These are phyloP conservation scores for Mormyrus hasselquistii DNA, from an alignment of 2,797 vertebrate species.

Conservation along the genomic window DNA sequence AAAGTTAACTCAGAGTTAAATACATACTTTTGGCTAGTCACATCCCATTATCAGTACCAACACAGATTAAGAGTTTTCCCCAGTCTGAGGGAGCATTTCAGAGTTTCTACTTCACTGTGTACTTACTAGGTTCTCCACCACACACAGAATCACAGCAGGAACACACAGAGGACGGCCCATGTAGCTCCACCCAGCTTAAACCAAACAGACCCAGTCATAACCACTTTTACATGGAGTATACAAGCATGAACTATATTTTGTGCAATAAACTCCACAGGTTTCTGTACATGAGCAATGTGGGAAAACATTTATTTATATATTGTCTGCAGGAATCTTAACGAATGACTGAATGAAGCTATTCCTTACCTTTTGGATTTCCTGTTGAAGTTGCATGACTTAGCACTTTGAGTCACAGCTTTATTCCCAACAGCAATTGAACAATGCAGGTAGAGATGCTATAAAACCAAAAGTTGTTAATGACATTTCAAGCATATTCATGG, in stretches of 20 bases:
- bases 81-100: neutral
- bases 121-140: conserved; percentile 37
- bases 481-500: neutral
- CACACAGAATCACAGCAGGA: conserved; percentile 52
- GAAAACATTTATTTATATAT: neutral
- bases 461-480: neutral
- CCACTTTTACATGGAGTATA: neutral
- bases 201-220: neutral
- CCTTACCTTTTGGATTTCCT: conserved; percentile 36
- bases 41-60: neutral
- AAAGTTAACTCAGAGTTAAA: neutral
- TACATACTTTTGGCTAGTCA: neutral
- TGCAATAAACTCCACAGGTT: neutral
- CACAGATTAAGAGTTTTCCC: neutral
- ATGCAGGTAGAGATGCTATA: conserved; percentile 52
- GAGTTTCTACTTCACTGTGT: neutral
- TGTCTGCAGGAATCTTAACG: neutral
- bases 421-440: conserved; percentile 45
- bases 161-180: conserved; percentile 37
- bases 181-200: conserved; percentile 56
- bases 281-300: neutral
- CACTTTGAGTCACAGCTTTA: conserved; percentile 17
- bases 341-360: neutral
- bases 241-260: neutral
- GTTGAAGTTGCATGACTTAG: conserved; percentile 58